Percentiles rank a stretch among this genome's conserved stretches.
phyloP scores from a whole-genome alignment of 2,888 invertebrate species.

The Tetheella fluctuosa region DNA sequence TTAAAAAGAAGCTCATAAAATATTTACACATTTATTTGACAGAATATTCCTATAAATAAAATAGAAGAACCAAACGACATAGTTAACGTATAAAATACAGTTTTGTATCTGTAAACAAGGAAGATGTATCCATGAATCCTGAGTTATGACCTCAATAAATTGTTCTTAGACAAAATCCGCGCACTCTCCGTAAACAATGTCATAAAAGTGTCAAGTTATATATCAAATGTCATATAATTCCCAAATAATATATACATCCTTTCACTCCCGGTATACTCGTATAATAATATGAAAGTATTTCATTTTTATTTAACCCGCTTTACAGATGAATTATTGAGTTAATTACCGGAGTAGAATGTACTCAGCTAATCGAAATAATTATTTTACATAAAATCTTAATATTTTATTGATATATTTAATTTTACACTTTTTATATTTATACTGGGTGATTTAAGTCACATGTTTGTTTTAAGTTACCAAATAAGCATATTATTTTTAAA shows the following conservation, averaged over 20 bases:
- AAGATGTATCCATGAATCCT: constrained; percentile 1
- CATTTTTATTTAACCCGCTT: too few species aligned
- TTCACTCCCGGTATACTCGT: neutral
- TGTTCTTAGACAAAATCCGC: constrained; percentile 10
- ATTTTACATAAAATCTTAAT: too few species aligned
- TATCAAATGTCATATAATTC: constrained; percentile 9
- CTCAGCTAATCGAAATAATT: too few species aligned
- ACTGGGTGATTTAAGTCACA: too few species aligned
- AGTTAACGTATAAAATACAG: neutral
- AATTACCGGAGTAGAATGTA: too few species aligned
- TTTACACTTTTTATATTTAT: too few species aligned
- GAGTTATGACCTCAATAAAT: constrained; percentile 9
- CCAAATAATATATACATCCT: neutral
- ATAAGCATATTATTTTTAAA: too few species aligned
- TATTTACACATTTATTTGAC: neutral
- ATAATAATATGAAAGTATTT: too few species aligned
- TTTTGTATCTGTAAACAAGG: constrained; percentile 1
- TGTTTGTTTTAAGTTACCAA: too few species aligned
- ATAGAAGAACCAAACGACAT: neutral
- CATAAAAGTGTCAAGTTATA: constrained; percentile 11
- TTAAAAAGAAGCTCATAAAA: neutral
- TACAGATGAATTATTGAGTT: too few species aligned
- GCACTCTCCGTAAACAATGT: constrained; percentile 7
- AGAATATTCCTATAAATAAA: neutral
- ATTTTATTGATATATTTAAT: too few species aligned